A percentile compares a stretch with the other conserved stretches of the same genome.
Conservation (phyloP, 2,113 vertebrate species). For the Phocoena sinus region DNA sequence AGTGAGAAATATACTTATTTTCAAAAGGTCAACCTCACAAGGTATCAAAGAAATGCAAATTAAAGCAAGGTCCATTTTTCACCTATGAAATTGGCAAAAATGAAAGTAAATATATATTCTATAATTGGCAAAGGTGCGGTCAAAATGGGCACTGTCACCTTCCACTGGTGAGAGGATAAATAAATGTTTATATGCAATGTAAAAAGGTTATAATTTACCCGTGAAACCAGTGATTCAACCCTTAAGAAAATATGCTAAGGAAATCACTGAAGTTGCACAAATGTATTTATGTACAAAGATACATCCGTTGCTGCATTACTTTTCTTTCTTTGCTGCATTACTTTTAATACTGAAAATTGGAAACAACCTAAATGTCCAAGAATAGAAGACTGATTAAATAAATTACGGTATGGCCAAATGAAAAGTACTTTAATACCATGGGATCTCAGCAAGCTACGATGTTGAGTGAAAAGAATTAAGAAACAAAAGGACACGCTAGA, state of each 20-base stretch:
- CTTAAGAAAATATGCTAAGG: neutral
- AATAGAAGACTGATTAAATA: conserved; percentile 14
- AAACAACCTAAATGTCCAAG: neutral
- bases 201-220: neutral
- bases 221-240: neutral
- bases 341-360: conserved; percentile 31
- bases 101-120: neutral
- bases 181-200: neutral
- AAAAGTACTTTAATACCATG: neutral
- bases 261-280: neutral
- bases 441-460: neutral
- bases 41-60: conserved; percentile 55
- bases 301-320: neutral
- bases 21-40: conserved; percentile 61
- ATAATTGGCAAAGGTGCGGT: neutral
- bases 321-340: neutral
- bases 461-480: neutral
- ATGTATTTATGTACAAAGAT: neutral
- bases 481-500: neutral
- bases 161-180: neutral
- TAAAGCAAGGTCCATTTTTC: conserved; percentile 2
- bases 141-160: neutral
- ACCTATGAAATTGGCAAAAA: neutral
- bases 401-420: neutral
- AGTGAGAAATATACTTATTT: conserved; percentile 39